These are phyloP conservation scores for Tenrec ecaudatus DNA, from an alignment of 2,113 vertebrate genomes.

Conservation along the genomic window DNA sequence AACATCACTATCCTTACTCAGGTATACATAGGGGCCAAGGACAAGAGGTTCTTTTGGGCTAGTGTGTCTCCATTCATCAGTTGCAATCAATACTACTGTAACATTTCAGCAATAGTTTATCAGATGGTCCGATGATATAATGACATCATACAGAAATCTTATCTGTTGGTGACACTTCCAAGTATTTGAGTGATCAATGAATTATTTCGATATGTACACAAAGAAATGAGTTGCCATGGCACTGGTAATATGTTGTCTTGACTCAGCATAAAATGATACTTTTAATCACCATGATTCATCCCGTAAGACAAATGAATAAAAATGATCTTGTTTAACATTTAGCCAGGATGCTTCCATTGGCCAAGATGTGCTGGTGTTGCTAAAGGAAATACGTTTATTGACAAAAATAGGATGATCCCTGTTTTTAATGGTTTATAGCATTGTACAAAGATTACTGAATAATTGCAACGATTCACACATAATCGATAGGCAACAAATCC, in stretches of 20 bases:
- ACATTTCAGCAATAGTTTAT: slow-evolving; percentile 13
- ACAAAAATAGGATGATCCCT: background rate
- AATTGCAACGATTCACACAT: slow-evolving; percentile 9
- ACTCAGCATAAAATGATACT: slow-evolving; percentile 44
- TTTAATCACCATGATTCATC: slow-evolving; percentile 42
- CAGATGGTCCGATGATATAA: slow-evolving; percentile 6
- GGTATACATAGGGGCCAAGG: background rate
- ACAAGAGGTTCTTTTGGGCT: background rate
- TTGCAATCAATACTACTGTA: background rate
- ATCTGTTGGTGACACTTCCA: background rate
- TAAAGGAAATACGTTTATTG: slow-evolving; percentile 40
- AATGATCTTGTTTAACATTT: background rate
- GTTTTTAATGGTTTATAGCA: background rate
- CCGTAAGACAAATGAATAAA: slow-evolving; percentile 38
- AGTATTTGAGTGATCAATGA: background rate
- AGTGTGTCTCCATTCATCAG: slow-evolving; percentile 28
- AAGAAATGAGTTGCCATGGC: slow-evolving; percentile 55
- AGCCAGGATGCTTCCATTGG: slow-evolving; percentile 5
- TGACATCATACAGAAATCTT: background rate
- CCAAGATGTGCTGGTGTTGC: slow-evolving; percentile 5
- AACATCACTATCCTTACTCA: background rate
- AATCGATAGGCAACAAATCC: background rate
- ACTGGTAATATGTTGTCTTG: slow-evolving; percentile 29
- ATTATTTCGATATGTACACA: background rate
- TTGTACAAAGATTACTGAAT: background rate